phyloP scores from a whole-genome alignment of 2,797 vertebrate species.

The Alfaro cultratus region DNA sequence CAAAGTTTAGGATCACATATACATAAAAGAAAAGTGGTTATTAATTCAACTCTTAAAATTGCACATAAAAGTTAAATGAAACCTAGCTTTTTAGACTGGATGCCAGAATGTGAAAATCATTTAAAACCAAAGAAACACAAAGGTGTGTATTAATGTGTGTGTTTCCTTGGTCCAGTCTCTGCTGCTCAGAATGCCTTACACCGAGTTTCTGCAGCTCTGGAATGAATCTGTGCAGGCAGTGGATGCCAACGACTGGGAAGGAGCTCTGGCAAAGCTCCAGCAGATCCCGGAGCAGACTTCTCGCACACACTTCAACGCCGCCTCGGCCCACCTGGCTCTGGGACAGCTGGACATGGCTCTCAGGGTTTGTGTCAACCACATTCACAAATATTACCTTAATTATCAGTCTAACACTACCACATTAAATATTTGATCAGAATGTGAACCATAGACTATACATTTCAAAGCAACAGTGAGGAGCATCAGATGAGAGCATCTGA shows the following conservation, averaged over 20 bases:
- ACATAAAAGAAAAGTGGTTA: neutral
- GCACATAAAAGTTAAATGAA: neutral
- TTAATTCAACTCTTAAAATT: neutral
- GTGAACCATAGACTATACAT: neutral
- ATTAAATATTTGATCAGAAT: neutral
- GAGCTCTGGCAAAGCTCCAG: conserved; percentile 79
- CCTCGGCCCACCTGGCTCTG: conserved; percentile 82
- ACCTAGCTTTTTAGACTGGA: neutral
- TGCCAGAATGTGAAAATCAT: neutral
- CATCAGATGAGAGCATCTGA: neutral
- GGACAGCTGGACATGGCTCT: conserved; percentile 80
- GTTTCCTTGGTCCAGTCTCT: neutral
- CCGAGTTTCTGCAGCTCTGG: conserved; percentile 86
- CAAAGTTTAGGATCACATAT: neutral
- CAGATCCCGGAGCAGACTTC: conserved; percentile 81
- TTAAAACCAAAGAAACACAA: neutral
- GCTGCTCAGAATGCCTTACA: conserved; percentile 80
- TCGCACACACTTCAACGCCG: conserved; percentile 84
- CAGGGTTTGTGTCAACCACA: conserved; percentile 56
- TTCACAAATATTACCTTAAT: neutral
- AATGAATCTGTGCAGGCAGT: conserved; percentile 80
- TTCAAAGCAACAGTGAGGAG: neutral
- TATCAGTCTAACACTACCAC: neutral
- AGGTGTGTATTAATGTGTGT: neutral
- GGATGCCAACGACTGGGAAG: conserved; percentile 80